Evolutionary conservation across 1,140 invertebrate species (phyloP).

Genomic region (Meloidogyne chitwoodi): DNA sequence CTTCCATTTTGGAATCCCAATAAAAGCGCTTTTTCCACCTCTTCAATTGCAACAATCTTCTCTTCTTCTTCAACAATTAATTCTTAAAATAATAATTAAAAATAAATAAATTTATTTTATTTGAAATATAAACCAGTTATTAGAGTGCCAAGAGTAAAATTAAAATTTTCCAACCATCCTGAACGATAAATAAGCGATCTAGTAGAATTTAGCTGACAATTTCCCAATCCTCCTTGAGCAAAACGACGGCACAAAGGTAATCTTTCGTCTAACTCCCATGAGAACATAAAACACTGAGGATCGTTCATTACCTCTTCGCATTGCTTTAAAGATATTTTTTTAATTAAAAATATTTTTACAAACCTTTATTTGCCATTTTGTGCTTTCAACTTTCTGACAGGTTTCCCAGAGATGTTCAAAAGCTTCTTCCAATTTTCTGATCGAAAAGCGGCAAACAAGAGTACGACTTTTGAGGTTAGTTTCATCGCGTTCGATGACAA

Average conservation of each 20-base stretch:
- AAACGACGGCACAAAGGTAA: slow-evolving; percentile 6
- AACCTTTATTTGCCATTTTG: not conserved
- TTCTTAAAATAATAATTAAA: not conserved
- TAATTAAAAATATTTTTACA: not conserved
- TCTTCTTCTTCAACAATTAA: not conserved
- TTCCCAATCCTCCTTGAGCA: not conserved
- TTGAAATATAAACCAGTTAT: not conserved
- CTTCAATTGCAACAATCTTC: not conserved
- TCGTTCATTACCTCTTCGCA: not conserved
- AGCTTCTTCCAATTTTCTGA: not conserved
- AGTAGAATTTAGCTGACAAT: slow-evolving; percentile 16
- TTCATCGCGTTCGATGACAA: slow-evolving; percentile 6
- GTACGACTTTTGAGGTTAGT: not conserved
- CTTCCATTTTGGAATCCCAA: not conserved
- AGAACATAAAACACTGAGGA: slow-evolving; percentile 10
- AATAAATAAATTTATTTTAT: not conserved
- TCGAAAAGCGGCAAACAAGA: slow-evolving; percentile 6
- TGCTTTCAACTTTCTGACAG: slow-evolving; percentile 2
- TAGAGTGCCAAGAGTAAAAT: slow-evolving; percentile 1
- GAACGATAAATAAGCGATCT: not conserved
- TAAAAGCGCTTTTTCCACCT: slow-evolving; percentile 2
- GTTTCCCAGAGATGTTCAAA: not conserved
- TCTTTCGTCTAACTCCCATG: slow-evolving; percentile 2
- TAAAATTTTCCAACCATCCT: slow-evolving; percentile 20
- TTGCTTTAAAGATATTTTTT: not conserved